Percentiles rank a stretch among this genome's conserved stretches.
Conservation (phyloP, 2,797 vertebrate species). For the Parauchenoglanis ngamensis region DNA sequence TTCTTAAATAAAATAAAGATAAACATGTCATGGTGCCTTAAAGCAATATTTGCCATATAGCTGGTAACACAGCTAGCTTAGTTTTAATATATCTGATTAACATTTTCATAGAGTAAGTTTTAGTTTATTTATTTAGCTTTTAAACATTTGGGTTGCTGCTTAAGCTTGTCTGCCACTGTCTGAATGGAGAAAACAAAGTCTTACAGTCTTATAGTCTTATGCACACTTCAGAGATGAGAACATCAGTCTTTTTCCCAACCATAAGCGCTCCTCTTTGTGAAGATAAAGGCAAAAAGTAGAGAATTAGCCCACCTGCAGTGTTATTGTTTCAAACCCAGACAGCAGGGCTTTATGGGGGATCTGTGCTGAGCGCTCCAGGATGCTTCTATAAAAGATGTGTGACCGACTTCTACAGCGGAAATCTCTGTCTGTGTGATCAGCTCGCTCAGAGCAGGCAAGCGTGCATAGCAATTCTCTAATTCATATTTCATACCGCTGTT, state of each 20-base stretch:
- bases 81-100: neutral
- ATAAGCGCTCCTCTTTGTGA: neutral
- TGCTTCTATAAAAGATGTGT: slow-evolving; percentile 16
- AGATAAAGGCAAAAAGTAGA: slow-evolving; percentile 17
- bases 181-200: neutral
- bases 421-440: slow-evolving; percentile 25
- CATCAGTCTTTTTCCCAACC: neutral
- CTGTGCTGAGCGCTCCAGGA: slow-evolving; percentile 21
- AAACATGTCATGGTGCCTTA: neutral
- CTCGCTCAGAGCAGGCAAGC: slow-evolving; percentile 8
- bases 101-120: neutral
- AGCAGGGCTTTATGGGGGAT: slow-evolving; percentile 19
- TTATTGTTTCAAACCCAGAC: slow-evolving; percentile 8
- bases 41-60: no score
- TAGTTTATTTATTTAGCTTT: neutral
- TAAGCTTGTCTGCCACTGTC: neutral
- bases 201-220: neutral
- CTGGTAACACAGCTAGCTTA: neutral
- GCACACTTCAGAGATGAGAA: neutral
- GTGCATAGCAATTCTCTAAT: slow-evolving; percentile 27
- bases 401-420: slow-evolving; percentile 22
- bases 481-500: slow-evolving; percentile 43
- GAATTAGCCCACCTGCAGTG: slow-evolving; percentile 15
- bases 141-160: neutral
- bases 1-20: no score